Base-by-base conservation (phyloP, 53 echinoderm and acorn worm species). In the Astropecten irregularis region DNA sequence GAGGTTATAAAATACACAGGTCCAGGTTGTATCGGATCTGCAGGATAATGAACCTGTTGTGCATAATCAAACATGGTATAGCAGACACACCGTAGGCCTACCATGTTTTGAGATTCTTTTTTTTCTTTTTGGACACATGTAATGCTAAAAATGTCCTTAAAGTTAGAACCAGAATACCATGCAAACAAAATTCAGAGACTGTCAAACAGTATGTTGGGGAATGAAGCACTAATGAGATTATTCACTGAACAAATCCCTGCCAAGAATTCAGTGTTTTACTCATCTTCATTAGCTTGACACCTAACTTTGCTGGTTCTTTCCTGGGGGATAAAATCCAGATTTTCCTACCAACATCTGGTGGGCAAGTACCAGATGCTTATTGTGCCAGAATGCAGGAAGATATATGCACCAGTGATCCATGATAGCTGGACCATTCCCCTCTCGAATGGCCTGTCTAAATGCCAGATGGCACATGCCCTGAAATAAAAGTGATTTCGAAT, bases 391-490 rank as follows among this genome's bases (percentile, higher is more conserved):
- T 3, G 5, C 11, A 34, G 69, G 46, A 47, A 69, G 58, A 19
- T 87, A 69, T 25, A 77, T 23, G 15, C 69, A 68, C 87, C 87
- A 87, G 31, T 87, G 69, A 57, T 55, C 59, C 20, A 81, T 35
- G 21, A 86, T 86, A 37, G 68, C 86, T 19, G 86, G 86, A 22
- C 86, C 86, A 56, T 87, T 26, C 7, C 87, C 87, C 27, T 87
- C 79, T 16, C 81, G 31, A 47, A 69, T 79, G 1, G 87, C 87
- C 10, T 79, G 30, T 15, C 81, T 36, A 63, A 68, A 28, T 9
- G 69, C 61, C 29, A 87, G 79, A 36, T 87, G 79, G 27, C 79
- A 87, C 31, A 60, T 15, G n/a, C 62, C 62, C 27, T 76, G 34
- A 22, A 19, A 76, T 16, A 66, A 31, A 18, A 66, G 40, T 40